Evolutionary conservation across 2,888 invertebrate species (phyloP), one percentile per base, ranked within the genome.

Genomic region (Myathropa florea): DNA sequence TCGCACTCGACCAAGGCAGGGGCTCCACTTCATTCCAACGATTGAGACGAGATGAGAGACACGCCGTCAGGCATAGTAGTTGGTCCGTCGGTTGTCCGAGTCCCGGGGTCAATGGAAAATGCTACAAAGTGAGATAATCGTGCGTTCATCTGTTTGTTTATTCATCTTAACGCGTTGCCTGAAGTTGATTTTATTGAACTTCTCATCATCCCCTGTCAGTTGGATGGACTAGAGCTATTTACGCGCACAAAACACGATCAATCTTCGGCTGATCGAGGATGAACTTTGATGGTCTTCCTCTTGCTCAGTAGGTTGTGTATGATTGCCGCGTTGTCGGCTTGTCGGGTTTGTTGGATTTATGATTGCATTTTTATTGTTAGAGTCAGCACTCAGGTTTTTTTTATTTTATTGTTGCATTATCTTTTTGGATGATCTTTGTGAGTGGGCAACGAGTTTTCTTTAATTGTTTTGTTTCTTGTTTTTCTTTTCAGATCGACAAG

Each of bases 401-500:
- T 1, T 7, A 4, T 30, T 30, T 9, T 30, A 9, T 30, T 4
- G 4, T 30, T 30, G 4, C 1, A 1, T 9, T 1, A 33, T 55
- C 33, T 18, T 60, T 36, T 26, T 14, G 4, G 36, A n/a, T 14
- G 2, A 36, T 18, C 12, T 30, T 30, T 46, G 24, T 10, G 0
- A n/a, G 30, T n/a, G 10, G 4, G n/a, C n/a, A n/a, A n/a, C n/a
- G n/a, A n/a, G n/a, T n/a, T n/a, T 28, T 26, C 30, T 28, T 23
- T 14, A 61, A 65, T 7, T 24, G n/a, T 59, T 21, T 60, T 33
- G 12, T 59, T 60, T 12, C 4, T 77, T 39, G 36, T 30, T 53
- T 73, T 64, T 64, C 3, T 10, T 83, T 70, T 79, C 88, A 92
- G 92, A 91, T 92, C 92, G 88, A 90, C 91, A 88, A 90, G 89